Base-by-base conservation (phyloP, 2,113 vertebrate genomes). In the Ochotona curzoniae region DNA sequence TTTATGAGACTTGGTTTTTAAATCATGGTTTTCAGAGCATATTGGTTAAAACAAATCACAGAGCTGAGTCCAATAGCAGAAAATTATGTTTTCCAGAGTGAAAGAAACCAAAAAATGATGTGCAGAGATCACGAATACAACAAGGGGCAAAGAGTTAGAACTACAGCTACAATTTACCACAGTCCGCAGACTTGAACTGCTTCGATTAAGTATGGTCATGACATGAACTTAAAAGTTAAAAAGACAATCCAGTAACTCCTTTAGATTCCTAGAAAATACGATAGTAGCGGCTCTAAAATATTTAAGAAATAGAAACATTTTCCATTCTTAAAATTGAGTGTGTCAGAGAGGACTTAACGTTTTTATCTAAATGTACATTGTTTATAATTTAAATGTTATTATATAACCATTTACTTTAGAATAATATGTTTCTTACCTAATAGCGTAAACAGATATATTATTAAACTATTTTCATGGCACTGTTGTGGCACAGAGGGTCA, bases 361-460 rank as follows among this genome's bases (percentile, higher is more conserved):
- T n/a, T 63, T 5, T 69, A 51, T 38, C n/a, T 82, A 7, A 44
- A 64, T 28, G 92, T 38, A 78, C 9, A 67, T 0, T 87, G 64
- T 69, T 73, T 60, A 14, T 17, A 93, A 57, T 44, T 66, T 75
- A 0, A 66, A 81, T 14, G 61, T 83, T 73, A 6, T 71, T 78
- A 47, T 76, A 10, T 63, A 32, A 81, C 63, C 26, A 85, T 85
- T 88, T 87, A 67, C 63, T 94, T 84, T 73, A 35, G 25, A 88
- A 78, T 38, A 78, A 63, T 5, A 85, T 73, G n/a, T 2, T 2
- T 11, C 47, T 67, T 69, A 73, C 13, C 30, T 71, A 71, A 7
- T 91, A 51, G 70, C 14, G 75, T 57, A 93, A 78, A 30, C 28
- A 32, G n/a, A 60, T 90, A 61, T 35, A 32, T 28, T 73, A 2